Base-by-base conservation (phyloP, 2,888 invertebrate species). In the Electrophaes corylata region DNA sequence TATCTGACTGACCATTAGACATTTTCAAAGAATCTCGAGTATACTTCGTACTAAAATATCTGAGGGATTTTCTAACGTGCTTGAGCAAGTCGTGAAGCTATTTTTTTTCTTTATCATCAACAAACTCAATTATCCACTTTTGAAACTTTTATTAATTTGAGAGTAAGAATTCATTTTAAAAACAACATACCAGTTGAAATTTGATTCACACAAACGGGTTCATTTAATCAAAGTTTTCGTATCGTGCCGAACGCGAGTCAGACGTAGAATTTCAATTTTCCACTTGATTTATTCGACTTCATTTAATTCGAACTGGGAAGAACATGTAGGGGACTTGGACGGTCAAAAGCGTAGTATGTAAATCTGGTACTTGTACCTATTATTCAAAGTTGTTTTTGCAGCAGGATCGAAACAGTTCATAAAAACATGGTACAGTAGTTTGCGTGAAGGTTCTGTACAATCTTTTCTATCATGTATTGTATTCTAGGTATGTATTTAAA, bases 231-330 rank as follows among this genome's bases (percentile, higher is more conserved):
- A 84, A 85, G 79, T 76, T 76, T 76, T 74, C 71, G 77, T 73
- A 69, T 72, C 67, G 68, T 63, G 71, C 66, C 45, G 67, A 62
- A 67, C 67, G 65, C 60, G 60, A 62, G 50, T 58, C 54, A 46
- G 41, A 49, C 65, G 65, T 65, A 52, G 73, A 72, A 78, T 88
- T 88, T 86, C 84, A 88, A 89, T 88, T 90, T 88, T 87, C 84
- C 84, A 79, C 78, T 75, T 87, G 86, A 89, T 88, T 88, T 83
- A 83, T 83, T 79, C 74, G 67, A 75, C 73, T 79, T 81, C 78
- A 79, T 79, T 81, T 74, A 78, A 83, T 83, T 81, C 78, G 70
- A 64, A 61, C 16, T 43, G 57, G 68, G 60, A 50, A 60, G 50
- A 56, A 41, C 54, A 40, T 62, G 47, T 57, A 26, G 50, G 57